These are phyloP conservation scores for Glandiceps talaboti DNA, from an alignment of 53 echinoderm and acorn worm species.

Conservation along the genomic window DNA sequence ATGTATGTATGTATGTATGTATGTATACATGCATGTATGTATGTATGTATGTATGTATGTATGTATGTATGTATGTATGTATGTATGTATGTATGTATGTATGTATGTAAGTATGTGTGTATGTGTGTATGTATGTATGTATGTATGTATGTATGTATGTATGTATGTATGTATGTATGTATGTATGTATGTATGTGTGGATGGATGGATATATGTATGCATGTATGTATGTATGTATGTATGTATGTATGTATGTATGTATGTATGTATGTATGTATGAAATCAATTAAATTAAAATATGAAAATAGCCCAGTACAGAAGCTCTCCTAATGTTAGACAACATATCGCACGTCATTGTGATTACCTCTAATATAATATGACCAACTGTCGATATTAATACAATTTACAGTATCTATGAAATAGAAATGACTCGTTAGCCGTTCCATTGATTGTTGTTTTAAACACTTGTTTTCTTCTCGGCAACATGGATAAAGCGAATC, in stretches of 20 bases:
- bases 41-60: neutral
- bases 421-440: no score
- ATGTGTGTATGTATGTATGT: neutral
- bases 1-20: neutral
- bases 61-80: neutral
- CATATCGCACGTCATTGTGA: no score
- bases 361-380: no score
- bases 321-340: no score
- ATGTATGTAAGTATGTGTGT: neutral
- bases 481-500: no score
- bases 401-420: no score
- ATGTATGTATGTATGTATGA: neutral
- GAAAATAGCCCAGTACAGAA: no score
- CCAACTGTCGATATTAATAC: no score
- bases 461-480: no score
- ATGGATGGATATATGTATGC: neutral
- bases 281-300: no score
- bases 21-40: neutral
- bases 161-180: neutral
- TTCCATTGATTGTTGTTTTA: no score
- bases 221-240: neutral
- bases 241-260: neutral
- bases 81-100: neutral
- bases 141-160: neutral
- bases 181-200: neutral